Conservation (phyloP, 2,888 invertebrate genomes). For the Matsumyia berberina region DNA sequence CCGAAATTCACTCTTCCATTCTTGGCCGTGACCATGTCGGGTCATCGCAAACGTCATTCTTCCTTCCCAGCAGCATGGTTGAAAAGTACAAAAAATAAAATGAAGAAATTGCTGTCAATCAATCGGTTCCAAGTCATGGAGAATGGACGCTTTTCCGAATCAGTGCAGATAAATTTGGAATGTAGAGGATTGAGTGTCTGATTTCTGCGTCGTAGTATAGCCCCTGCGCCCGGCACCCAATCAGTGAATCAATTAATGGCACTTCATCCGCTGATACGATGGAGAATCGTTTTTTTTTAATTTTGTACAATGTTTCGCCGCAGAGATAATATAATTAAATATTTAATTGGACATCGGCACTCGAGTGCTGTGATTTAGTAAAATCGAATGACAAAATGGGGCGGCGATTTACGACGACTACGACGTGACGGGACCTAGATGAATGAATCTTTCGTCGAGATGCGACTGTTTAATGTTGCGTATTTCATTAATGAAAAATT, state of each 20-base stretch:
- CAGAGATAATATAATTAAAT: conserved; percentile 46
- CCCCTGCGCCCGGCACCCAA: not conserved
- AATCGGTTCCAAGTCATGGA: not conserved
- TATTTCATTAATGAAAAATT: conserved; percentile 34
- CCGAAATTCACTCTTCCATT: not conserved
- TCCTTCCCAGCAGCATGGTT: not conserved
- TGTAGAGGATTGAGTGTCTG: not conserved
- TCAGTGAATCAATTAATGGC: conserved; percentile 42
- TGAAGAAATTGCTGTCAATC: not conserved
- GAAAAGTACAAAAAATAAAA: not conserved
- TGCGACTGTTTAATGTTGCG: conserved; percentile 44
- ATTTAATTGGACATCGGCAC: conserved; percentile 49
- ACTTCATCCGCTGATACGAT: conserved; percentile 38
- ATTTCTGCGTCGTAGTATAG: conserved; percentile 26
- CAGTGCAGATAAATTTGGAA: conserved; percentile 8
- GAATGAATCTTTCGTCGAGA: conserved; percentile 40
- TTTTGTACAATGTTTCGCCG: conserved; percentile 24
- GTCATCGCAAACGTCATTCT: not conserved
- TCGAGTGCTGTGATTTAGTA: conserved; percentile 34
- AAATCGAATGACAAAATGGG: conserved; percentile 32
- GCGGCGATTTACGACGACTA: conserved; percentile 31
- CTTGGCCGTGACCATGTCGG: not conserved
- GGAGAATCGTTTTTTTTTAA: not conserved
- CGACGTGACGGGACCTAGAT: conserved; percentile 24
- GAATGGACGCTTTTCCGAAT: not conserved